A percentile compares a stretch with the other conserved stretches of the same genome.
These are phyloP conservation scores for Protophormia terraenovae DNA, from an alignment of 2,888 invertebrate genomes.

Conservation along the genomic window DNA sequence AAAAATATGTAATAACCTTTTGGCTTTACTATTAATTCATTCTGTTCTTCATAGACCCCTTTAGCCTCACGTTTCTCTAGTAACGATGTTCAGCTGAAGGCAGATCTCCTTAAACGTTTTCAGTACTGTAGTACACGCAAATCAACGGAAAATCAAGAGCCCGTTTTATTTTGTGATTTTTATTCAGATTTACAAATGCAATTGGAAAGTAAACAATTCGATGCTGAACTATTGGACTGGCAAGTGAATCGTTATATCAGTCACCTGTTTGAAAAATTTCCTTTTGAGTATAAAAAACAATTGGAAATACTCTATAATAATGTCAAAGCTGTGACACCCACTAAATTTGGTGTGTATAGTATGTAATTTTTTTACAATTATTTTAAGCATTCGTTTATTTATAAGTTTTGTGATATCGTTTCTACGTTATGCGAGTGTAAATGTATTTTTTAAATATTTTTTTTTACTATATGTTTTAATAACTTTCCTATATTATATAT, in stretches of 20 bases:
- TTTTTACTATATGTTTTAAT: too few relatives aligned
- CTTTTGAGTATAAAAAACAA: constrained; percentile 58
- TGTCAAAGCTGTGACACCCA: constrained; percentile 35
- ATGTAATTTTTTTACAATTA: neutral
- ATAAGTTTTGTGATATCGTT: too few relatives aligned
- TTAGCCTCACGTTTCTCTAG: constrained; percentile 76
- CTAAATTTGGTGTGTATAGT: constrained; percentile 11
- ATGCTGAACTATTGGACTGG: constrained; percentile 78
- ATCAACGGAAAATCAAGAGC: constrained; percentile 76
- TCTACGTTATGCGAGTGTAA: too few relatives aligned
- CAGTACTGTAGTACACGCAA: constrained; percentile 80
- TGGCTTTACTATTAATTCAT: neutral
- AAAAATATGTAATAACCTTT: neutral
- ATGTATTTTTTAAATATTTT: too few relatives aligned
- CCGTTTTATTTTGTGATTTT: constrained; percentile 80
- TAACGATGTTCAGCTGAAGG: constrained; percentile 73
- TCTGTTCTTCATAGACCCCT: constrained; percentile 72
- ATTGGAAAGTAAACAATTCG: constrained; percentile 79
- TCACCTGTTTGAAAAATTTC: constrained; percentile 55
- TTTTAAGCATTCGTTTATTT: neutral
- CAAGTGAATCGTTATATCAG: constrained; percentile 75
- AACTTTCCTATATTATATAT: neutral
- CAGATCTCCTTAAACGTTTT: constrained; percentile 77
- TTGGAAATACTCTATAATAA: constrained; percentile 53
- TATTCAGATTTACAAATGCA: constrained; percentile 81